Percentiles rank a stretch among this genome's conserved stretches.
Evolutionary conservation across 2,113 vertebrate genomes (phyloP).

Genomic region (Hippocampus mohnikei): DNA sequence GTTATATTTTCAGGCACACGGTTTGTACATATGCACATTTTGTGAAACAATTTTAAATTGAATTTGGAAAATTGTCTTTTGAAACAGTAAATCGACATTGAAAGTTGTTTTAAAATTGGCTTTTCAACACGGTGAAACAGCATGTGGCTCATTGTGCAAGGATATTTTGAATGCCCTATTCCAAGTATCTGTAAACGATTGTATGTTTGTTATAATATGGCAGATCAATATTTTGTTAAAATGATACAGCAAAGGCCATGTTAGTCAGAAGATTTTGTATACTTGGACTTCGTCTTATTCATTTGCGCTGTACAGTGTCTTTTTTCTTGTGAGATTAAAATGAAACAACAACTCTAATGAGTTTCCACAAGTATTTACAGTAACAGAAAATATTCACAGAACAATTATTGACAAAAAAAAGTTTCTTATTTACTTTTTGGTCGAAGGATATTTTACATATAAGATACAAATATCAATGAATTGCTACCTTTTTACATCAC

Average conservation of each 20-base stretch:
- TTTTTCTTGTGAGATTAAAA: not conserved
- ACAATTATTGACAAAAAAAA: not conserved
- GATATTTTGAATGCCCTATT: no score
- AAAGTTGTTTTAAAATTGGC: not conserved
- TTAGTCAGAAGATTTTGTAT: not conserved
- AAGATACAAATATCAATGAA: not conserved
- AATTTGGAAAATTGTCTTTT: not conserved
- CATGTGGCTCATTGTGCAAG: not conserved
- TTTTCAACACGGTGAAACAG: not conserved
- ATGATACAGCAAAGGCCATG: not conserved
- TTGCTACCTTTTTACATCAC: no score
- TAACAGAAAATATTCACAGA: not conserved
- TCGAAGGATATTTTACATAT: not conserved
- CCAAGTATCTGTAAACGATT: not conserved
- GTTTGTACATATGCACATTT: no score
- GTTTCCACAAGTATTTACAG: not conserved
- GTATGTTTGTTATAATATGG: not conserved
- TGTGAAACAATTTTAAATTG: no score
- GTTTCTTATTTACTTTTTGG: not conserved
- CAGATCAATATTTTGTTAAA: not conserved
- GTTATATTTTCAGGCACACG: not conserved
- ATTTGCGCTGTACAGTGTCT: not conserved
- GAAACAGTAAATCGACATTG: not conserved
- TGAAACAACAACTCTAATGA: not conserved
- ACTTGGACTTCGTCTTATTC: not conserved